Percentiles rank a stretch among this genome's conserved stretches.
Conservation (phyloP, 2,888 invertebrate genomes). For the Hedya salicella region DNA sequence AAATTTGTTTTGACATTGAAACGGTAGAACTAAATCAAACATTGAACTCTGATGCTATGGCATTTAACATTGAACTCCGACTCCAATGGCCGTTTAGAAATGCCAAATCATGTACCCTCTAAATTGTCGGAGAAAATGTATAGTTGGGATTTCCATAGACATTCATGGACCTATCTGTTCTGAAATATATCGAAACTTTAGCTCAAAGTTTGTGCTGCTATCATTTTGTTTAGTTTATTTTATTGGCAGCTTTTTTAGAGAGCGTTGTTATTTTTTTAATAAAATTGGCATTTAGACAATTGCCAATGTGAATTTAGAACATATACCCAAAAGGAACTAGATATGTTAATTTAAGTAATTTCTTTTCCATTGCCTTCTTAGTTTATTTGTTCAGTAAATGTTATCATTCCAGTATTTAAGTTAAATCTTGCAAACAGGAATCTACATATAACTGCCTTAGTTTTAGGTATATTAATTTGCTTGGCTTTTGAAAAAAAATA, state of each 20-base stretch:
- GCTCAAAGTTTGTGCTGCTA: conserved; percentile 19
- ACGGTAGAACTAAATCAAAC: too few relatives aligned
- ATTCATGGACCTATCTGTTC: neutral
- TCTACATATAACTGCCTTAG: conserved; percentile 57
- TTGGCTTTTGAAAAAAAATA: conserved; percentile 39
- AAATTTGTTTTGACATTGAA: too few relatives aligned
- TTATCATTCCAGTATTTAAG: conserved; percentile 43
- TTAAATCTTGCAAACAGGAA: conserved; percentile 40
- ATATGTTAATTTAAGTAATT: conserved; percentile 45
- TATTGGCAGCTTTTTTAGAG: conserved; percentile 42
- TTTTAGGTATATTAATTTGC: conserved; percentile 46
- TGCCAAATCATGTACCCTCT: too few relatives aligned
- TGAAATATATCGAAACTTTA: neutral
- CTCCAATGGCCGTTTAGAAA: too few relatives aligned
- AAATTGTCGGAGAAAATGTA: too few relatives aligned
- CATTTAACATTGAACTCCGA: too few relatives aligned
- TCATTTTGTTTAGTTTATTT: conserved; percentile 35
- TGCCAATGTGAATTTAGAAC: conserved; percentile 7
- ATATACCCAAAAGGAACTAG: conserved; percentile 42
- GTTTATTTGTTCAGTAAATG: conserved; percentile 8
- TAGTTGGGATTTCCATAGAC: too few relatives aligned
- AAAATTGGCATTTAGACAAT: neutral
- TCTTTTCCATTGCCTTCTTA: neutral
- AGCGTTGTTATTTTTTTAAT: conserved; percentile 36
- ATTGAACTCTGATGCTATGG: too few relatives aligned